Evolutionary conservation across 2,888 invertebrate genomes (phyloP), one percentile per base, ranked within the genome.

Genomic region (Drosophila leonis): DNA sequence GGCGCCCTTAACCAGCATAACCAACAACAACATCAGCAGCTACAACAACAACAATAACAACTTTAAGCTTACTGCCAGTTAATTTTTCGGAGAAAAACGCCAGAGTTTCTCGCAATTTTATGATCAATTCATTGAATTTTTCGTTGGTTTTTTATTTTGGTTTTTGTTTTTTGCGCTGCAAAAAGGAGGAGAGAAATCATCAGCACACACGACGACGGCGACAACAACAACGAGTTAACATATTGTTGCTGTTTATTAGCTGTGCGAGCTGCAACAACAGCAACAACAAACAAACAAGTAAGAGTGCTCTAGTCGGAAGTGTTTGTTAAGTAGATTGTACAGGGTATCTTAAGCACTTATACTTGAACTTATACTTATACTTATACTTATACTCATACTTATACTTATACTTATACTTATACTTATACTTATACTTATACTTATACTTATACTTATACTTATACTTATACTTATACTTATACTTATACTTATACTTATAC

Each of bases 41-140:
- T 12, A 5, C 20, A 20, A 12, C 62, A 57, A 39, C 55, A 54
- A 31, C 66, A 49, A 49, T 57, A 65, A 52, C 63, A 63, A 46
- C 57, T 29, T 46, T 46, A 55, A 65, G 55, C 57, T 65, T 55
- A 68, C 65, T 49, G 73, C 68, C 70, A 82, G 90, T 86, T 88
- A 83, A 88, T 83, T 90, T 84, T 91, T 91, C 91, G 75, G 72
- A 83, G 91, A 91, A 91, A 90, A 90, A 86, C 80, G 82, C 75
- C 82, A 80, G 76, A 82, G 88, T 91, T 91, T 91, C 91, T 91
- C 89, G 91, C 91, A 90, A 91, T 91, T 91, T 90, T 86, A 85
- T 88, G 90, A 87, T 88, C 89, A 91, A 91, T 91, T 91, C 90
- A 90, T 79, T 86, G 91, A 90, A 91, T 90, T 90, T 90, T 90